Percentiles rank a stretch among this genome's conserved stretches.
Evolutionary conservation across 2,113 vertebrate species (phyloP).

Genomic region (Dryoscopus gambensis): DNA sequence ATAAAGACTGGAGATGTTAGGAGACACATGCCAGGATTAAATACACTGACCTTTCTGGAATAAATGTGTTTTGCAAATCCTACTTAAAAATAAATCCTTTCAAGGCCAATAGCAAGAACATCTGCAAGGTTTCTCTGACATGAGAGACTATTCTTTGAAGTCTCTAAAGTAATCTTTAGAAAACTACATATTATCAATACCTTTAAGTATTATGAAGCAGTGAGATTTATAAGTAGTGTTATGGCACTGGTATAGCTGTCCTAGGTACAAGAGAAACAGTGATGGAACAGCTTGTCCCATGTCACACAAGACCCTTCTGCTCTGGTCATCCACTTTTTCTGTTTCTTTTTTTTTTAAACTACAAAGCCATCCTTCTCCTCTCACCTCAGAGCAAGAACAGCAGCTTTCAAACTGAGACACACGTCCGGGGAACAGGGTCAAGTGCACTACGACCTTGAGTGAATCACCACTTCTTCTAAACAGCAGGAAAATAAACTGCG

Average conservation of each 20-base stretch:
- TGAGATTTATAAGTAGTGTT: not conserved
- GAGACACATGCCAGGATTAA: not conserved
- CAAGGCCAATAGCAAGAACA: not conserved
- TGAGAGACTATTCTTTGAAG: not conserved
- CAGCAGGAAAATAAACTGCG: not conserved
- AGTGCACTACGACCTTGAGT: not conserved
- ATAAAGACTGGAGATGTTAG: not conserved
- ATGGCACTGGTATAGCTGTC: not conserved
- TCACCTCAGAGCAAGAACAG: not conserved
- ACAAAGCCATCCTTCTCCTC: not conserved
- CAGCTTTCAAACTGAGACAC: not conserved
- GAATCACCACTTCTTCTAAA: not conserved
- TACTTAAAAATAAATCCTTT: not conserved
- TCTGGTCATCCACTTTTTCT: not conserved
- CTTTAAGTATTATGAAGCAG: not conserved
- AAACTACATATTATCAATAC: not conserved
- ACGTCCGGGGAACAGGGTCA: not conserved
- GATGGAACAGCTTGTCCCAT: not conserved
- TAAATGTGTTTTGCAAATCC: not conserved
- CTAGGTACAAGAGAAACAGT: not conserved
- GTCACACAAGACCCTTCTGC: not conserved
- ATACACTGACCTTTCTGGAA: not conserved
- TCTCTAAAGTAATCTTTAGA: not conserved
- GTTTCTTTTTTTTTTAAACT: not conserved
- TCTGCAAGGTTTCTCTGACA: not conserved